Conservation (phyloP, 2,888 invertebrate genomes). For the Cheilosia vulpina region DNA sequence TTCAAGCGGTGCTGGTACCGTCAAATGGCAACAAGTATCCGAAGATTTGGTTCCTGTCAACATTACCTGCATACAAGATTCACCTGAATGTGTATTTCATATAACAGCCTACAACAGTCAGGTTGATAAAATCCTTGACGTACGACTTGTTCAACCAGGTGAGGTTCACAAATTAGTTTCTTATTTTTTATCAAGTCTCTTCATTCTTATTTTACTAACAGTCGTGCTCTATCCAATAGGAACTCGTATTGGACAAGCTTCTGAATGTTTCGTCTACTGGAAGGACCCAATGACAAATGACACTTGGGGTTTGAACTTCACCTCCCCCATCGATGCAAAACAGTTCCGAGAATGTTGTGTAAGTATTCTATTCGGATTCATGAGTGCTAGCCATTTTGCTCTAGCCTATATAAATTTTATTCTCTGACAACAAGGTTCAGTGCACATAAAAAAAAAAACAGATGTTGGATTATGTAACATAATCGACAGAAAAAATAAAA, state of each 20-base stretch:
- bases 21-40: constrained; percentile 98
- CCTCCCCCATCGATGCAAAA: constrained; percentile 98
- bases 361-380: constrained; percentile 86
- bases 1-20: constrained; percentile 95
- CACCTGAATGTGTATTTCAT: constrained; percentile 98
- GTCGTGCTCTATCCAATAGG: constrained; percentile 85
- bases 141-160: constrained; percentile 98
- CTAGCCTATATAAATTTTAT: constrained; percentile 76
- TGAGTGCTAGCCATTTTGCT: constrained; percentile 61
- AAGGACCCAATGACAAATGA: constrained; percentile 98
- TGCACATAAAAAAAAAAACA: constrained; percentile 74
- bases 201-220: constrained; percentile 23
- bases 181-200: background rate
- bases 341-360: constrained; percentile 98
- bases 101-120: constrained; percentile 99
- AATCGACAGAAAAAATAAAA: constrained; percentile 27
- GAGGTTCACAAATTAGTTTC: constrained; percentile 77
- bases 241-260: constrained; percentile 98
- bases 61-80: constrained; percentile 98
- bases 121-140: constrained; percentile 99
- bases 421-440: constrained; percentile 79
- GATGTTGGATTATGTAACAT: constrained; percentile 36
- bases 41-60: constrained; percentile 99
- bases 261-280: constrained; percentile 99
- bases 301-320: constrained; percentile 99